A percentile compares a stretch with the other conserved stretches of the same genome.
Evolutionary conservation across 2,888 invertebrate genomes (phyloP).

Genomic region (Dynastes grantii): DNA sequence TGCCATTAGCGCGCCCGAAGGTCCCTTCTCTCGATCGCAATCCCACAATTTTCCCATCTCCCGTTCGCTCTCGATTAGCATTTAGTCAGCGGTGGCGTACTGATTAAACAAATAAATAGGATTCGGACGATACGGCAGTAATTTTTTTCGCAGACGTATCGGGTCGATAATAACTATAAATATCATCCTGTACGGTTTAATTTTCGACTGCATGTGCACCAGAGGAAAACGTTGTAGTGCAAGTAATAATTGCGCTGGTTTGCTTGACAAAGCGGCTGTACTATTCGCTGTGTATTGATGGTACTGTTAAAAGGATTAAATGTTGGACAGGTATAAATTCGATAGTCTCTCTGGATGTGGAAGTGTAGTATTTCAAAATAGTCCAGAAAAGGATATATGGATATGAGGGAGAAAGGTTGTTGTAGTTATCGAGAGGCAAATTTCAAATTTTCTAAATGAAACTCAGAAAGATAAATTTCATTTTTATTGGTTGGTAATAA

Average conservation of each 20-base stretch:
- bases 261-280: neutral
- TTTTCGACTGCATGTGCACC: slow-evolving; percentile 22
- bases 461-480: no score
- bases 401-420: no score
- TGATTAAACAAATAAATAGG: slow-evolving; percentile 63
- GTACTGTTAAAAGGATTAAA: neutral
- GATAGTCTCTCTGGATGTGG: neutral
- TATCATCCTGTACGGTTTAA: slow-evolving; percentile 18
- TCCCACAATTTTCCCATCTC: slow-evolving; percentile 52
- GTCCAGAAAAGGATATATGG: no score
- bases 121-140: slow-evolving; percentile 29
- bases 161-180: slow-evolving; percentile 28
- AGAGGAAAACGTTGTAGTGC: neutral
- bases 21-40: slow-evolving; percentile 47
- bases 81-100: slow-evolving; percentile 56
- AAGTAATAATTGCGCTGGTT: slow-evolving; percentile 12
- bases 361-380: no score
- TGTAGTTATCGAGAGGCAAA: no score
- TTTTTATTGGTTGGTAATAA: no score
- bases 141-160: slow-evolving; percentile 24
- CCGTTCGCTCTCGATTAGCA: slow-evolving; percentile 54
- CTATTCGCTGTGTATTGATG: neutral
- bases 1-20: slow-evolving; percentile 59
- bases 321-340: neutral
- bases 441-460: no score